Evolutionary conservation across 2,888 invertebrate species (phyloP).

Genomic region (Chymomyza caudatula): DNA sequence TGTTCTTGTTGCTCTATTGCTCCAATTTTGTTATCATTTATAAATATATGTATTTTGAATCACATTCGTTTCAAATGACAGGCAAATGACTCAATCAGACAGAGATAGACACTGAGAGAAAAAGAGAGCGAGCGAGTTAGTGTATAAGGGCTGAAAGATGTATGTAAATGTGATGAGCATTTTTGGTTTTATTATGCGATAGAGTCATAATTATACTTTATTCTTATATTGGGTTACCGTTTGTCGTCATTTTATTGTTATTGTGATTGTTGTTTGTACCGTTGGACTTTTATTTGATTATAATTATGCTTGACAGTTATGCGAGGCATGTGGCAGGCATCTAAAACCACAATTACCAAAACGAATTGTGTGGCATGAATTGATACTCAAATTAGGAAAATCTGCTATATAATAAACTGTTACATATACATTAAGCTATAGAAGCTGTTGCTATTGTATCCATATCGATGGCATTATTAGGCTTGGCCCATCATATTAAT

Average conservation of each 20-base stretch:
- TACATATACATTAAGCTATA: no score
- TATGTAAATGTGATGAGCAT: not conserved
- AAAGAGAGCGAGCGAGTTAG: not conserved
- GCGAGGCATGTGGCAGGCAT: not conserved
- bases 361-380: not conserved
- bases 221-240: slow-evolving; percentile 6
- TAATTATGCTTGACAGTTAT: not conserved
- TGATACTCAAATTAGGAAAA: not conserved
- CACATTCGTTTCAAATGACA: slow-evolving; percentile 38
- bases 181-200: not conserved
- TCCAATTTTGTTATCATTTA: not conserved
- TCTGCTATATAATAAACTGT: not conserved
- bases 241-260: not conserved
- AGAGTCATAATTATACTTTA: slow-evolving; percentile 25
- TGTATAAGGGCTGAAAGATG: not conserved
- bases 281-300: slow-evolving; percentile 1
- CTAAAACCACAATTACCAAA: not conserved
- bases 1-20: slow-evolving; percentile 15
- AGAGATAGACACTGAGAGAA: not conserved
- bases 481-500: no score
- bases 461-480: no score
- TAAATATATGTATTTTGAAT: not conserved
- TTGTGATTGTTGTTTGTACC: not conserved
- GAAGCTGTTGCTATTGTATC: no score
- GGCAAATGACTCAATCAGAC: not conserved